Evolutionary conservation across 2,888 invertebrate species (phyloP), one percentile per base, ranked within the genome.

Genomic region (Cheilosia vernalis): DNA sequence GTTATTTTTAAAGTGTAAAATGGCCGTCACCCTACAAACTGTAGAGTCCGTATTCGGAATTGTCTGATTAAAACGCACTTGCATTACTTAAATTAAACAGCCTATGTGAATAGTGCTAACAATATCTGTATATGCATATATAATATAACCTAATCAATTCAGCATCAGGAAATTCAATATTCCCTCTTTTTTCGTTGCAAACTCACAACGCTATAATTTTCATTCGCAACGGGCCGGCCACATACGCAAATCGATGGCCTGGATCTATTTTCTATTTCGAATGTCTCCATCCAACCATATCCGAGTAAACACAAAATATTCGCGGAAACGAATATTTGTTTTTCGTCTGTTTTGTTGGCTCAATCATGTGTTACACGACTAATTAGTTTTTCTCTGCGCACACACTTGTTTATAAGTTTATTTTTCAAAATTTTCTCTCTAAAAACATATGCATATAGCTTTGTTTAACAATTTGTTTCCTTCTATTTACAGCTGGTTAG

Each of bases 401-500:
- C 17, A 49, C 42, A 4, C 24, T 55, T 51, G 69, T 70, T 87
- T 44, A 2, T 64, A 66, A 30, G 30, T 53, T 63, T 15, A 47
- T 53, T 63, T 66, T 58, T 2, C 17, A 63, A 60, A 77, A 66
- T 37, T 49, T 51, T 60, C 72, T 60, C 70, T 17, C 51, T 44
- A 27, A 19, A 77, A 67, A 87, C 72, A 37, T 13, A 13, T 37
- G 37, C 37, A 53, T 19, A 15, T 19, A 15, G 24, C 24, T 27
- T 61, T 60, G 40, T 69, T 60, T 51, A 24, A 58, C 83, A 51
- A 64, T 30, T 15, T 55, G 7, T 37, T 74, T 87, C 89, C 89
- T 90, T 87, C 51, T 87, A 13, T 90, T 95, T 95, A 17, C 94
- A 97, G 97, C 95, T 96, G 95, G 95, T 95, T 94, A 95, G 95